Percentiles rank a stretch among this genome's conserved stretches.
Conservation (phyloP, 2,888 invertebrate species). For the Heteromurus nitidus region DNA sequence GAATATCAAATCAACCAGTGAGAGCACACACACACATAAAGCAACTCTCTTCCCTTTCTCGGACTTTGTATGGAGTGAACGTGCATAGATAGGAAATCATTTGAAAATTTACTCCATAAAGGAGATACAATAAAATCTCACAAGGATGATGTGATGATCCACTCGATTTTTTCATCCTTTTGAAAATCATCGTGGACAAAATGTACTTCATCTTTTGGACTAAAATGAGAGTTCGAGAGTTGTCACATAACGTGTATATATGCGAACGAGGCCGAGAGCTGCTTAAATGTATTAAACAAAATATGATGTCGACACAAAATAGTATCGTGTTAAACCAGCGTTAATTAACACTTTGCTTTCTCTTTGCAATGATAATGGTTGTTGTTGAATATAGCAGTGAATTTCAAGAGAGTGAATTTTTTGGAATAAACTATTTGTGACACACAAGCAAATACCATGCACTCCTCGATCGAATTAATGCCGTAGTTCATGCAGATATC, state of each 20-base stretch:
- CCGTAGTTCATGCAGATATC: not conserved
- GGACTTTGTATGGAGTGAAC: not conserved
- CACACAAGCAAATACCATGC: slow-evolving; percentile 3
- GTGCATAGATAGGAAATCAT: slow-evolving; percentile 21
- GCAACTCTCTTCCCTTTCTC: not conserved
- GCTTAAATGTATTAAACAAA: too few species aligned
- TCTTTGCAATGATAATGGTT: not conserved
- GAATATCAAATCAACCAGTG: slow-evolving; percentile 41
- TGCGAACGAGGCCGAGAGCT: too few species aligned
- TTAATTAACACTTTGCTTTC: slow-evolving; percentile 8
- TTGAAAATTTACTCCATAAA: not conserved
- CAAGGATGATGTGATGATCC: too few species aligned
- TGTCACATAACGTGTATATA: too few species aligned
- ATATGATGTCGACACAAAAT: too few species aligned
- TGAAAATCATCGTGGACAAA: too few species aligned
- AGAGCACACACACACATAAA: not conserved
- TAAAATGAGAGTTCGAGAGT: too few species aligned
- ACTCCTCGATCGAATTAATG: too few species aligned
- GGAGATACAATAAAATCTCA: slow-evolving; percentile 14
- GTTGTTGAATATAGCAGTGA: not conserved
- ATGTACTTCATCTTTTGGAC: too few species aligned
- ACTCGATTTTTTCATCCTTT: too few species aligned
- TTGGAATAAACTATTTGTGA: not conserved
- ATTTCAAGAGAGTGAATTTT: not conserved
- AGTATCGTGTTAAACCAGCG: too few species aligned